Conservation (phyloP, 1,140 invertebrate species). For the Pantala flavescens region DNA sequence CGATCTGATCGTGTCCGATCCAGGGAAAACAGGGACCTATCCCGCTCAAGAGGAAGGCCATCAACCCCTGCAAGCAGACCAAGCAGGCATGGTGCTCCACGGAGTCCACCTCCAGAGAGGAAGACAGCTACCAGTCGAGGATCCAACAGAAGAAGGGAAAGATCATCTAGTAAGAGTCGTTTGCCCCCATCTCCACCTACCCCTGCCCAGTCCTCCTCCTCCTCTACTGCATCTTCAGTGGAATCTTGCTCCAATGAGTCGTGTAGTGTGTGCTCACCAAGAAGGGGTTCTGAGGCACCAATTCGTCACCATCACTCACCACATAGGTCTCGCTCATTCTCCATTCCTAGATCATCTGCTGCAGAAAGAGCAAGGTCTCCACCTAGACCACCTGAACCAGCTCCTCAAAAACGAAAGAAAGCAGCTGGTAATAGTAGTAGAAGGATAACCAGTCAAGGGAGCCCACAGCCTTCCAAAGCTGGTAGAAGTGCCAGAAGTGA, state of each 20-base stretch:
- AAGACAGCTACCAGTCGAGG: background rate
- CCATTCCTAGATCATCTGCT: constrained; percentile 32
- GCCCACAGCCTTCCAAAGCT: constrained; percentile 11
- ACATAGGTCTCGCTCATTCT: constrained; percentile 33
- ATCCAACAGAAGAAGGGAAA: background rate
- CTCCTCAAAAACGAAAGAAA: constrained; percentile 25
- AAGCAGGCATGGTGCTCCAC: constrained; percentile 11
- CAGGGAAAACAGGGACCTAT: background rate
- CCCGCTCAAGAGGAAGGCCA: constrained; percentile 17
- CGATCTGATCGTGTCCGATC: background rate
- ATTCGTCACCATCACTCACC: constrained; percentile 13
- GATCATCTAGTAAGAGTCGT: constrained; percentile 14
- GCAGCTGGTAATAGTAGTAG: constrained; percentile 34
- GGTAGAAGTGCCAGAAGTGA: constrained; percentile 14
- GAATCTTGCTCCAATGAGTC: constrained; percentile 59
- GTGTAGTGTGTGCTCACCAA: constrained; percentile 56
- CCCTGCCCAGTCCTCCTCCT: constrained; percentile 23
- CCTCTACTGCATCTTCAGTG: background rate
- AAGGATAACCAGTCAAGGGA: constrained; percentile 28
- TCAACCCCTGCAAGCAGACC: constrained; percentile 18
- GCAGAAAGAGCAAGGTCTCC: constrained; percentile 22
- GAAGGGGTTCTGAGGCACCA: constrained; percentile 11
- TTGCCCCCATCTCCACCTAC: background rate
- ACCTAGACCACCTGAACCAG: constrained; percentile 30
- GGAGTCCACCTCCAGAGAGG: background rate